Conservation (phyloP, 2,888 invertebrate species). For the Macropis europaea region DNA sequence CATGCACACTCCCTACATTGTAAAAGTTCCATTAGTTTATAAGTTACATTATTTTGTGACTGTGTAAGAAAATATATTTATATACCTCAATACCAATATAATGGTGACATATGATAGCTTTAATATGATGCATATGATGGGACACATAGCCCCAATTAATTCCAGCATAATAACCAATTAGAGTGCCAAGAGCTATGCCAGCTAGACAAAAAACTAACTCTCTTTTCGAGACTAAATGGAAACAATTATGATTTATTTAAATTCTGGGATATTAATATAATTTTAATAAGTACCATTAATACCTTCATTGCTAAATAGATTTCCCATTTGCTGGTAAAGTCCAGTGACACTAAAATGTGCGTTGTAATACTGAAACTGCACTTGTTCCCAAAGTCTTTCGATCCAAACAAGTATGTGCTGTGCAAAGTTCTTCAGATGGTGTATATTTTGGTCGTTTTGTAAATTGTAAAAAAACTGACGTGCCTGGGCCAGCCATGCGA, state of each 20-base stretch:
- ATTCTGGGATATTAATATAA: conserved; percentile 30
- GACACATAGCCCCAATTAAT: conserved; percentile 72
- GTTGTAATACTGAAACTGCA: conserved; percentile 65
- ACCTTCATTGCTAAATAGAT: conserved; percentile 65
- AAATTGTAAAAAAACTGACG: conserved; percentile 62
- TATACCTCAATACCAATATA: conserved; percentile 81
- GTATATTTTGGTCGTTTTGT: conserved; percentile 61
- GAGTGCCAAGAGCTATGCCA: conserved; percentile 79
- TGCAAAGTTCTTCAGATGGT: conserved; percentile 64
- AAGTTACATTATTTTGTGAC: background rate
- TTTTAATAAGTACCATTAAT: conserved; percentile 20
- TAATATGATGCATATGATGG: conserved; percentile 79
- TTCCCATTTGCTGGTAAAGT: conserved; percentile 66
- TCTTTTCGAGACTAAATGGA: conserved; percentile 78
- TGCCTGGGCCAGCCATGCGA: conserved; percentile 60
- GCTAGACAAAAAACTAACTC: conserved; percentile 79
- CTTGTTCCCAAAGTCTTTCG: conserved; percentile 64
- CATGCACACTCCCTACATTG: conserved; percentile 80
- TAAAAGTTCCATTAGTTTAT: background rate
- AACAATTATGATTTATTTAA: conserved; percentile 2
- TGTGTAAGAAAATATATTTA: background rate
- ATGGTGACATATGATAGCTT: conserved; percentile 80
- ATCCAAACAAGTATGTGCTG: conserved; percentile 59
- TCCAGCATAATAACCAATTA: conserved; percentile 79
- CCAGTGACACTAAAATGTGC: conserved; percentile 64